These are phyloP conservation scores for Leptura quadrifasciata DNA, from an alignment of 2,888 invertebrate species.

Conservation along the genomic window DNA sequence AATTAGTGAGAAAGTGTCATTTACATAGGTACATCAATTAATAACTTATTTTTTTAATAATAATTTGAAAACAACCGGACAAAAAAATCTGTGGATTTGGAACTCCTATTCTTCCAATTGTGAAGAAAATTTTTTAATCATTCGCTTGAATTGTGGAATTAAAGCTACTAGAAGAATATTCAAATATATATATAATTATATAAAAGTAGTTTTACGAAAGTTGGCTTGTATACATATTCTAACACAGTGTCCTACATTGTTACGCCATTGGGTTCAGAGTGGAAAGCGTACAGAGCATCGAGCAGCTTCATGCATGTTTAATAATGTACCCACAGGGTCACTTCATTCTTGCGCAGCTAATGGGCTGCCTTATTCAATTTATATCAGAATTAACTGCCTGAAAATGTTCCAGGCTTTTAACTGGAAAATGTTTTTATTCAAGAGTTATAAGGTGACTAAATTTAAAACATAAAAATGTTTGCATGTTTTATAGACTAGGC, in stretches of 20 bases:
- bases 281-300: constrained; percentile 36
- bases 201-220: background rate
- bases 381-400: constrained; percentile 68
- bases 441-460: constrained; percentile 23
- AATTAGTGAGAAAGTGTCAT: no score
- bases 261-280: constrained; percentile 30
- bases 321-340: constrained; percentile 70
- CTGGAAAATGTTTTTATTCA: constrained; percentile 33
- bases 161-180: no score
- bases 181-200: no score
- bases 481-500: no score
- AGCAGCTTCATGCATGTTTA: constrained; percentile 70
- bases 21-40: no score
- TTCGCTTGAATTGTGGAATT: no score
- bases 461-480: constrained; percentile 22
- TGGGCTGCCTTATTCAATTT: constrained; percentile 71
- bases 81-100: no score
- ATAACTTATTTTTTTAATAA: no score
- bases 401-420: constrained; percentile 56
- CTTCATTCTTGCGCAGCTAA: constrained; percentile 69
- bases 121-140: no score
- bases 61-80: no score
- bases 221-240: background rate
- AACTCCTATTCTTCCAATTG: no score
- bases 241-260: background rate